A percentile compares a stretch with the other conserved stretches of the same genome.
phyloP scores from a whole-genome alignment of 2,797 vertebrate species.

The Epinephelus coioides region DNA sequence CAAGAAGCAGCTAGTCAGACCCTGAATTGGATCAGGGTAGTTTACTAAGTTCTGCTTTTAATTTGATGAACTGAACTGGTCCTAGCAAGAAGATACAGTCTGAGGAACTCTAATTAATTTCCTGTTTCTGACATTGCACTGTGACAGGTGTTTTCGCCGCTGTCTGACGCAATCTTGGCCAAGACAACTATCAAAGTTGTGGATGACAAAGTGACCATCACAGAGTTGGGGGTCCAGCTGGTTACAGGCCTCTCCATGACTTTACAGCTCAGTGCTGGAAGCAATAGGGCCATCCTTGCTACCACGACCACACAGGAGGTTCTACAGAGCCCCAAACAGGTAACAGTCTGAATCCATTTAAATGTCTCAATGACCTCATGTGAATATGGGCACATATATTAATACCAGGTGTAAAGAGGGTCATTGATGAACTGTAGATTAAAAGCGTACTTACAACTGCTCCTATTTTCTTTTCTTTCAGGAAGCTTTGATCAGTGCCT shows the following conservation, averaged over 20 bases:
- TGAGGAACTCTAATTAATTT: background rate
- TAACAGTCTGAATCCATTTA: conserved; percentile 53
- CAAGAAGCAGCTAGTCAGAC: background rate
- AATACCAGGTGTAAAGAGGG: too few relatives aligned
- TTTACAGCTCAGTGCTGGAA: conserved; percentile 92
- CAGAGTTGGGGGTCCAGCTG: conserved; percentile 92
- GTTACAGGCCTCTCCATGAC: conserved; percentile 90
- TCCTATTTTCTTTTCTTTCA: conserved; percentile 64
- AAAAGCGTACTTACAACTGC: background rate
- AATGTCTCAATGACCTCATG: background rate
- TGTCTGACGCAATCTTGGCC: conserved; percentile 91
- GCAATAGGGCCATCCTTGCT: conserved; percentile 91
- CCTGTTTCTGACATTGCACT: conserved; percentile 28
- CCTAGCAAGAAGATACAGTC: background rate
- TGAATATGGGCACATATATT: too few relatives aligned
- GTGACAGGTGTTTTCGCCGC: conserved; percentile 91
- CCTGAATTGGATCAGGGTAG: background rate
- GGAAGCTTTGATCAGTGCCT: conserved; percentile 93
- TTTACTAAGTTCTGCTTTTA: background rate
- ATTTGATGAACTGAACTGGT: background rate
- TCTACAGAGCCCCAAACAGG: conserved; percentile 90
- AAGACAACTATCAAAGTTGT: conserved; percentile 92
- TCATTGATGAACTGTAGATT: conserved; percentile 3
- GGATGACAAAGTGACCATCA: conserved; percentile 94
- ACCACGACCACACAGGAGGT: conserved; percentile 90